phyloP scores from a whole-genome alignment of 2,888 invertebrate genomes.

The Caenorhabditis doughertyi region DNA sequence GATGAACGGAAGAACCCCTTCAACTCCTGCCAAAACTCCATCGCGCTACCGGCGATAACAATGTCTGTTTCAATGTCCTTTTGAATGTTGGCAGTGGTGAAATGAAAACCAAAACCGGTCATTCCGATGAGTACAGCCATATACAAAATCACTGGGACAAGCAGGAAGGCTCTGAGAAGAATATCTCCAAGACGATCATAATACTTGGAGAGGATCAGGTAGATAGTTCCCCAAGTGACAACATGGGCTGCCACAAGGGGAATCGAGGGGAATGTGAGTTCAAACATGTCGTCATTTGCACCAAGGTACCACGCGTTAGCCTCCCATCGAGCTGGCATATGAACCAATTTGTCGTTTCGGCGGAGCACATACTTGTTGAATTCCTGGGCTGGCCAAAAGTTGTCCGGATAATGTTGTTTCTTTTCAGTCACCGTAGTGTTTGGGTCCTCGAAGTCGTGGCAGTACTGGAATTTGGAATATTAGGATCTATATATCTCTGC shows the following conservation, averaged over 20 bases:
- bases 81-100: constrained; percentile 21
- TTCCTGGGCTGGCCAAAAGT: constrained; percentile 77
- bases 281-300: constrained; percentile 51
- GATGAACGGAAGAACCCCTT: constrained; percentile 73
- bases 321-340: constrained; percentile 66
- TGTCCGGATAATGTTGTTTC: constrained; percentile 67
- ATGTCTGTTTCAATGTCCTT: constrained; percentile 17
- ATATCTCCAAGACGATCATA: constrained; percentile 60
- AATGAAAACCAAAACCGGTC: constrained; percentile 62
- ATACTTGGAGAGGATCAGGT: constrained; percentile 51
- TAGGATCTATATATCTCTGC: too few species aligned
- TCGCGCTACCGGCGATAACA: constrained; percentile 1
- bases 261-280: constrained; percentile 63
- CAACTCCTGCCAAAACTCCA: constrained; percentile 73
- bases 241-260: constrained; percentile 56
- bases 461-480: constrained; percentile 29
- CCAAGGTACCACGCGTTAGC: constrained; percentile 75
- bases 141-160: constrained; percentile 64
- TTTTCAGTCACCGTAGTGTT: constrained; percentile 53
- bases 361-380: constrained; percentile 70
- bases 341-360: constrained; percentile 44
- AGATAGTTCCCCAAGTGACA: constrained; percentile 66
- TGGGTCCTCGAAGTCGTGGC: constrained; percentile 51
- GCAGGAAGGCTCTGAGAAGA: constrained; percentile 61
- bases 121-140: constrained; percentile 62